Evolutionary conservation across 2,888 invertebrate genomes (phyloP).

Genomic region (Helobdella robusta): DNA sequence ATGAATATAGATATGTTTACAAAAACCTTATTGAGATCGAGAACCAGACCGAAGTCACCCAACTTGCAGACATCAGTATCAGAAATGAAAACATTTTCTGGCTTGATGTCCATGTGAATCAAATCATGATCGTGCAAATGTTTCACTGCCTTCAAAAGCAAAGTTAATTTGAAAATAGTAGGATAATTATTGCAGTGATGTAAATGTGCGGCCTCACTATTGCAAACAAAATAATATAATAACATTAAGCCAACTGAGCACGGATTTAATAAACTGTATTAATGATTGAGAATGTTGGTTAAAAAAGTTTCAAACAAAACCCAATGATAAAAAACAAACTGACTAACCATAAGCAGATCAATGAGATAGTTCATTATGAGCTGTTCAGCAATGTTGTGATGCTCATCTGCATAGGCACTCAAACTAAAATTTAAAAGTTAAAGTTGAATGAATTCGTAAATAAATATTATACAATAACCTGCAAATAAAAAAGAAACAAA

Average conservation of each 20-base stretch:
- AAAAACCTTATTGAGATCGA: slow-evolving; percentile 51
- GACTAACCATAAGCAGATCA: slow-evolving; percentile 53
- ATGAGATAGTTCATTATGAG: slow-evolving; percentile 61
- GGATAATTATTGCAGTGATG: not conserved
- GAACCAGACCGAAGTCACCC: slow-evolving; percentile 66
- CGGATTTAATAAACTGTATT: too few relatives aligned
- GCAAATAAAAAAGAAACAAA: not conserved
- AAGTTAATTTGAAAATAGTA: not conserved
- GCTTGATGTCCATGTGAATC: slow-evolving; percentile 68
- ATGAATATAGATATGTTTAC: not conserved
- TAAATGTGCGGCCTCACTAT: not conserved
- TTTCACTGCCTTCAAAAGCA: slow-evolving; percentile 55
- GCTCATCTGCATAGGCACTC: slow-evolving; percentile 54
- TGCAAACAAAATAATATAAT: not conserved
- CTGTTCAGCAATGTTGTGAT: slow-evolving; percentile 57
- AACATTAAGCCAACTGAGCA: not conserved
- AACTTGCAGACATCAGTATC: slow-evolving; percentile 61
- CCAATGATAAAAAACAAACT: not conserved
- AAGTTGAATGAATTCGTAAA: not conserved
- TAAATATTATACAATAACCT: not conserved
- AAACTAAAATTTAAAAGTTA: slow-evolving; percentile 49
- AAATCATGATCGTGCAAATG: slow-evolving; percentile 61
- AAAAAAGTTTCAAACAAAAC: too few relatives aligned
- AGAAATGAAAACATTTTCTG: slow-evolving; percentile 65
- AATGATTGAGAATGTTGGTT: too few relatives aligned